These are phyloP conservation scores for Pelochelys cantorii DNA, from an alignment of 2,797 vertebrate species.

Conservation along the genomic window DNA sequence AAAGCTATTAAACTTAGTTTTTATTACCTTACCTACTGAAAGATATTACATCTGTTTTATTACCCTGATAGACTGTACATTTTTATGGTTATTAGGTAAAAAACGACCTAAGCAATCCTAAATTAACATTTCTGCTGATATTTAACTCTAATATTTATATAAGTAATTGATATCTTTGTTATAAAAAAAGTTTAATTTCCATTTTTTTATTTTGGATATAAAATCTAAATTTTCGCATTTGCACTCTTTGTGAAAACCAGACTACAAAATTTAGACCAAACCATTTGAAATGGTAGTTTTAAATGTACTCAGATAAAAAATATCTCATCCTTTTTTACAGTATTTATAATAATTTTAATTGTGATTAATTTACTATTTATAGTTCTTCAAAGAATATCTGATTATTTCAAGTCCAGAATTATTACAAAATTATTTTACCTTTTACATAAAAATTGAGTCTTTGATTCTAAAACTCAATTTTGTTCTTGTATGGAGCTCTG, in stretches of 20 bases:
- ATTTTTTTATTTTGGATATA: background rate
- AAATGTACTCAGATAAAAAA: background rate
- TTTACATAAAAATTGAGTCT: background rate
- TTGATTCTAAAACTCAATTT: background rate
- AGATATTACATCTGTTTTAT: conserved; percentile 72
- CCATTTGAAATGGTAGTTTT: background rate
- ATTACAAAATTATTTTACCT: background rate
- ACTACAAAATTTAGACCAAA: background rate
- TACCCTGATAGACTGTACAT: conserved; percentile 64
- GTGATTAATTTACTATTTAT: background rate
- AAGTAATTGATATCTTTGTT: conserved; percentile 50
- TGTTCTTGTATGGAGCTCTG: background rate
- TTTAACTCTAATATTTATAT: conserved; percentile 38
- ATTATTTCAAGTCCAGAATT: background rate
- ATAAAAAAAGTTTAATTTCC: conserved; percentile 1
- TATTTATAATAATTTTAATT: background rate
- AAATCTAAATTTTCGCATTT: background rate
- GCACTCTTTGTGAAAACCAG: background rate
- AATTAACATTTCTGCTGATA: conserved; percentile 64
- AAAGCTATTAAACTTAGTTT: conserved; percentile 77
- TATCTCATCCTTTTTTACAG: background rate
- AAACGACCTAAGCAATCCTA: conserved; percentile 44
- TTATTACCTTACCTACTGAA: conserved; percentile 75
- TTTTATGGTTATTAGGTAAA: conserved; percentile 58
- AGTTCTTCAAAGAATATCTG: background rate